A percentile compares a stretch with the other conserved stretches of the same genome.
phyloP scores from a whole-genome alignment of 2,113 vertebrate genomes.

The Melanostigma gelatinosum region DNA sequence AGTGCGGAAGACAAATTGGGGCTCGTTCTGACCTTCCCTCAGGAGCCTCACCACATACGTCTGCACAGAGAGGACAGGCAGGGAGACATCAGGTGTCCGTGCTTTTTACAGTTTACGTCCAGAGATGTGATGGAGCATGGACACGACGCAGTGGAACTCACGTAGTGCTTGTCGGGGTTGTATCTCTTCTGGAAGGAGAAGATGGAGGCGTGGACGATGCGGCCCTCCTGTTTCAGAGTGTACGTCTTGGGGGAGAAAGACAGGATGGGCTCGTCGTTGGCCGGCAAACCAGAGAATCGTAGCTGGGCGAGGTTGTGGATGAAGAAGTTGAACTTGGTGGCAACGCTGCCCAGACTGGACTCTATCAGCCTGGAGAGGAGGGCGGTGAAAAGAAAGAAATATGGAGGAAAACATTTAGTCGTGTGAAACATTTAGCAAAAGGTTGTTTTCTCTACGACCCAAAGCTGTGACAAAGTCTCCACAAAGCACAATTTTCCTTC shows the following conservation, averaged over 20 bases:
- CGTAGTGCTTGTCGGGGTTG: constrained; percentile 99
- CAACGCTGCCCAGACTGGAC: constrained; percentile 96
- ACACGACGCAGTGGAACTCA: constrained; percentile 73
- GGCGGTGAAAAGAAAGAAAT: neutral
- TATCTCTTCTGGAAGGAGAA: constrained; percentile 99
- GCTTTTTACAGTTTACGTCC: neutral
- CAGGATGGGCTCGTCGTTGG: constrained; percentile 95
- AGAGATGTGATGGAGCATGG: neutral
- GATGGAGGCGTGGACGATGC: constrained; percentile 91
- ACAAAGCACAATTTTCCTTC: neutral
- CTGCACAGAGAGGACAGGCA: constrained; percentile 73
- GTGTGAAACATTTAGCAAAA: neutral
- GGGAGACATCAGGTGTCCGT: neutral
- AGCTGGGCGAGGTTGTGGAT: constrained; percentile 98
- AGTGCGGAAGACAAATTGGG: constrained; percentile 95
- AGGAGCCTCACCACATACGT: constrained; percentile 93
- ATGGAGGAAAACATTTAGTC: neutral
- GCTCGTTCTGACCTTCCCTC: constrained; percentile 91
- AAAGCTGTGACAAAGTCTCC: neutral
- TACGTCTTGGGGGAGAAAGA: constrained; percentile 96
- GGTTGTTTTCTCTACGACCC: neutral
- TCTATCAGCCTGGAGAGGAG: constrained; percentile 89
- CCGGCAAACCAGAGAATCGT: constrained; percentile 94
- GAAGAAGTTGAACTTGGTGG: constrained; percentile 99
- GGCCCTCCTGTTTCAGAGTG: constrained; percentile 93